Evolutionary conservation across 2,797 vertebrate species (phyloP).

Genomic region (Hoplostethus atlanticus): DNA sequence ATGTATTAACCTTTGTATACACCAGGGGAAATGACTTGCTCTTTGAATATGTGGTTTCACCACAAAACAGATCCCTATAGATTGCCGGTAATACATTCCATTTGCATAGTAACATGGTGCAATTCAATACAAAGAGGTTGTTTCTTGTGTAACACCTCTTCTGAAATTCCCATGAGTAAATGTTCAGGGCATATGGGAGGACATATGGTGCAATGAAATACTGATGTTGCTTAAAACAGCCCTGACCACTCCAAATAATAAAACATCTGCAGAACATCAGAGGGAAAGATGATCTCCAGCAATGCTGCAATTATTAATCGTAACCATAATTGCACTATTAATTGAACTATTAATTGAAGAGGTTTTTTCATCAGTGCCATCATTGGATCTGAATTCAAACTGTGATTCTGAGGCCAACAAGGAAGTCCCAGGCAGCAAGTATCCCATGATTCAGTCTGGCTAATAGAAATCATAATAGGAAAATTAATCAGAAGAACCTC

Average conservation of each 20-base stretch:
- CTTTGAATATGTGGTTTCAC: not conserved
- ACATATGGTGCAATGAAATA: slow-evolving; percentile 34
- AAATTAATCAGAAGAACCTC: slow-evolving; percentile 11
- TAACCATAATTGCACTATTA: too few species aligned
- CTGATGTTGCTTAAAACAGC: slow-evolving; percentile 16
- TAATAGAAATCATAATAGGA: slow-evolving; percentile 39
- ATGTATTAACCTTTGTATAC: slow-evolving; percentile 7
- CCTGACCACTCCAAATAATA: slow-evolving; percentile 29
- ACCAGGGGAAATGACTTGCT: not conserved
- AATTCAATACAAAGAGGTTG: slow-evolving; percentile 5
- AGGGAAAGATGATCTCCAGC: slow-evolving; percentile 22
- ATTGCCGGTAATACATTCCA: not conserved
- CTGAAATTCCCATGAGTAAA: slow-evolving; percentile 24
- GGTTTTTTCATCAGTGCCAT: slow-evolving; percentile 69
- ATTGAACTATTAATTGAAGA: too few species aligned
- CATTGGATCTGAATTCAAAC: slow-evolving; percentile 65
- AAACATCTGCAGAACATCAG: slow-evolving; percentile 29
- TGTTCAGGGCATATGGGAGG: slow-evolving; percentile 15
- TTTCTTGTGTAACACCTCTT: slow-evolving; percentile 1
- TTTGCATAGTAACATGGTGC: not conserved
- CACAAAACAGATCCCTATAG: not conserved
- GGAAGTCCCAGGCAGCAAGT: slow-evolving; percentile 36
- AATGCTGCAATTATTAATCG: slow-evolving; percentile 23
- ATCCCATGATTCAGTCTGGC: slow-evolving; percentile 30
- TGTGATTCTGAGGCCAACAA: slow-evolving; percentile 55